Evolutionary conservation across 2,113 vertebrate genomes (phyloP).

Genomic region (Callipepla squamata): DNA sequence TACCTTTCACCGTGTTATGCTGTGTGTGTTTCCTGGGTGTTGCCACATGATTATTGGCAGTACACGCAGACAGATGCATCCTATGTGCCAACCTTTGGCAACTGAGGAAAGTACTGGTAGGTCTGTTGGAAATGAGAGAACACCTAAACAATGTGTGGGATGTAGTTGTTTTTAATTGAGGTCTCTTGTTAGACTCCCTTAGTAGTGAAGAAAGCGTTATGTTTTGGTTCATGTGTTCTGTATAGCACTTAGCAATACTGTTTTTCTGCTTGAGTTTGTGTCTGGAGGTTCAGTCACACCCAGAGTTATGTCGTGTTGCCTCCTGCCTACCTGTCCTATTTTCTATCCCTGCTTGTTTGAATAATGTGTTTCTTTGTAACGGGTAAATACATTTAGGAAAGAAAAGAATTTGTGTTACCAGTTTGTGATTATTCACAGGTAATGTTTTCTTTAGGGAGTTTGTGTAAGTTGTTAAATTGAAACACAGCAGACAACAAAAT

Average conservation of each 20-base stretch:
- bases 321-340: neutral
- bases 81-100: neutral
- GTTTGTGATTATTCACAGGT: neutral
- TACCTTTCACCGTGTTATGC: neutral
- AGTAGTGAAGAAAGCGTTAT: neutral
- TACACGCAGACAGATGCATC: neutral
- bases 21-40: neutral
- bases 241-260: neutral
- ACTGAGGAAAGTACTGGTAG: neutral
- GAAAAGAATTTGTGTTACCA: neutral
- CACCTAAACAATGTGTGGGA: accelerated
- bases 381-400: neutral
- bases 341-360: neutral
- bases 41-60: no score
- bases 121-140: neutral
- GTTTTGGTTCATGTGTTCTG: neutral
- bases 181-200: neutral
- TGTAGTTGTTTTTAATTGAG: neutral
- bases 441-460: neutral
- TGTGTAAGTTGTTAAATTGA: neutral
- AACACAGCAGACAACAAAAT: neutral
- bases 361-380: neutral
- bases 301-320: neutral
- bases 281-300: neutral
- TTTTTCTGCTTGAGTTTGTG: neutral